Evolutionary conservation across 2,797 vertebrate species (phyloP), one percentile per base, ranked within the genome.

Genomic region (Aratinga solstitialis): DNA sequence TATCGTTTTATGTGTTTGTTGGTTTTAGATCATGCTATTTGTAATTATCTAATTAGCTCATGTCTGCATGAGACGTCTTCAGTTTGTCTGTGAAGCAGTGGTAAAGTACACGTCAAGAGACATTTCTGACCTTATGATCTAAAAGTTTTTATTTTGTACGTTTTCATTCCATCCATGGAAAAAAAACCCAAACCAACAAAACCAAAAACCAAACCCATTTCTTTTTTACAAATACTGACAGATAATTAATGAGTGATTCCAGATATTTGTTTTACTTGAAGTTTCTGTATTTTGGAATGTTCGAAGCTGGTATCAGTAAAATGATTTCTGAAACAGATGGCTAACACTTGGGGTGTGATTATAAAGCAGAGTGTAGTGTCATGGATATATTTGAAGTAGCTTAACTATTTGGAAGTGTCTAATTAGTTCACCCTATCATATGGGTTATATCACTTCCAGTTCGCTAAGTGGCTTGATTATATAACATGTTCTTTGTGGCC

Each of bases 311-410:
- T 86, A 89, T 73, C 50, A 66, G 76, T 91, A 42, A 85, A 85
- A 73, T 26, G 27, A 43, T 81, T 78, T 92, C 62, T 90, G 62
- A 90, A 93, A 91, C 91, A 94, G 93, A 91, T 97, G 94, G 91
- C 43, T 88, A 73, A 76, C 88, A 69, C 38, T 92, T 91, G 24
- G 77, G 10, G 42, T 95, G 85, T 90, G 88, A 94, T 94, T 86
- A 63, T 75, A 81, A 94, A 88, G 32, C 8, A 23, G 29, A 80
- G 9, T 18, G 12, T 81, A 84, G 27, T 84, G 73, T 93, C 48
- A 53, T 84, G 73, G 79, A 62, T 88, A 72, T 90, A 90, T 87
- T 80, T 91, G 53, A 95, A 62, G n/a, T 81, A 91, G 38, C 53
- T 72, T 54, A 29, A 50, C 45, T 93, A 36, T 91, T 75, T 93